These are phyloP conservation scores for Lepidurus arcticus DNA, from an alignment of 1,140 invertebrate genomes.

Conservation along the genomic window DNA sequence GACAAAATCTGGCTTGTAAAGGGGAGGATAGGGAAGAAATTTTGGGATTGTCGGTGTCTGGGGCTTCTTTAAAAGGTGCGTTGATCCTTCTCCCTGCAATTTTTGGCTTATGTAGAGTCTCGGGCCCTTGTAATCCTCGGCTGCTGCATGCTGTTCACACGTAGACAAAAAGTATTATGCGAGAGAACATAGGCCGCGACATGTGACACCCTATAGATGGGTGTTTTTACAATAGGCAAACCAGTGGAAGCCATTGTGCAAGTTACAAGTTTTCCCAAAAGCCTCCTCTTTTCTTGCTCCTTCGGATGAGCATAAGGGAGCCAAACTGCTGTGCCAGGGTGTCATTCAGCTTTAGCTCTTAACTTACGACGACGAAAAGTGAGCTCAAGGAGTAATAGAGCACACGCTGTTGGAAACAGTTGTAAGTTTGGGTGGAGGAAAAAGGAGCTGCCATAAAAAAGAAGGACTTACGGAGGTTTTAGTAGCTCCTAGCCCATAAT, in stretches of 20 bases:
- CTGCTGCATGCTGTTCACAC: conserved; percentile 17
- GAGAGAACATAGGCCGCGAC: conserved; percentile 2
- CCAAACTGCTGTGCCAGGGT: no score
- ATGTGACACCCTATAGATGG: background rate
- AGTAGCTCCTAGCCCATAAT: conserved; percentile 18
- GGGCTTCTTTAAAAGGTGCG: background rate
- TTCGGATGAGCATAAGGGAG: no score
- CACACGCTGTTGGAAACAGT: conserved; percentile 1
- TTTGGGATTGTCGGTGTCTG: no score
- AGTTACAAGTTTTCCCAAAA: background rate
- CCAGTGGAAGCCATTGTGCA: background rate
- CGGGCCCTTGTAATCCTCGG: conserved; percentile 6
- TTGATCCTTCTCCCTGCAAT: conserved; percentile 6
- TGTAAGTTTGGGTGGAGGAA: background rate
- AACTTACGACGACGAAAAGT: background rate
- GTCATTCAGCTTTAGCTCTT: no score
- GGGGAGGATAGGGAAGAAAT: no score
- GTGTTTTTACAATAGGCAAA: background rate
- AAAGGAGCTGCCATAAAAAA: background rate
- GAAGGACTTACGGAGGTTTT: background rate
- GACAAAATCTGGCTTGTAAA: no score
- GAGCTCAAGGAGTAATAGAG: background rate
- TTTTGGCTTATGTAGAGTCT: background rate
- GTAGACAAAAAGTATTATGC: conserved; percentile 7
- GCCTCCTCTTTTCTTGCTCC: background rate